Percentiles rank a stretch among this genome's conserved stretches.
phyloP scores from a whole-genome alignment of 2,888 invertebrate species.

The Lagria hirta region DNA sequence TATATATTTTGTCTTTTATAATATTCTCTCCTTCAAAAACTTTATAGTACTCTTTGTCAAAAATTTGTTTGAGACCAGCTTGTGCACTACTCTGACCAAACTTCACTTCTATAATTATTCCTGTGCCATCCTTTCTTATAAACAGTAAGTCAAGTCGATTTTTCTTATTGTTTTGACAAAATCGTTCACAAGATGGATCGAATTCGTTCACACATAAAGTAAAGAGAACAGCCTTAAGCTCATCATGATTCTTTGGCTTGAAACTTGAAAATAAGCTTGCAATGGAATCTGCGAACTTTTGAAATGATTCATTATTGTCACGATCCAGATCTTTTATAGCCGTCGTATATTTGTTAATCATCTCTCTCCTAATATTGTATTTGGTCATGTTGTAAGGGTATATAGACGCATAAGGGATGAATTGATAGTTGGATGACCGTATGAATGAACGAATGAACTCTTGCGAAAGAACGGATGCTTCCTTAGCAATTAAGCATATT shows the following conservation, averaged over 20 bases:
- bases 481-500: no score
- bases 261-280: slow-evolving; percentile 10
- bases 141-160: slow-evolving; percentile 8
- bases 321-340: slow-evolving; percentile 3
- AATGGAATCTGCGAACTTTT: slow-evolving; percentile 8
- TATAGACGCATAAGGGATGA: no score
- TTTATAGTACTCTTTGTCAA: slow-evolving; percentile 10
- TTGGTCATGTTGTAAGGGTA: no score
- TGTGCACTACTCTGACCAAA: slow-evolving; percentile 6
- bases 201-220: slow-evolving; percentile 5
- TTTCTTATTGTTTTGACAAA: slow-evolving; percentile 5
- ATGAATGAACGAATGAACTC: no score
- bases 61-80: slow-evolving; percentile 14
- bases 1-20: no score
- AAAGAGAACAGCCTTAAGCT: slow-evolving; percentile 8
- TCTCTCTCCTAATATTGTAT: slow-evolving; percentile 2
- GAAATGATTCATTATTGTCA: slow-evolving; percentile 9
- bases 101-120: slow-evolving; percentile 14
- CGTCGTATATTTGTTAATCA: slow-evolving; percentile 3
- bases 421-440: no score
- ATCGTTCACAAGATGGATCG: slow-evolving; percentile 6
- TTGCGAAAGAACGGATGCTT: no score
- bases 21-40: no score
- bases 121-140: slow-evolving; percentile 12
- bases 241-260: slow-evolving; percentile 10